Evolutionary conservation across 2,113 vertebrate species (phyloP).

Genomic region (Furnarius figulus): DNA sequence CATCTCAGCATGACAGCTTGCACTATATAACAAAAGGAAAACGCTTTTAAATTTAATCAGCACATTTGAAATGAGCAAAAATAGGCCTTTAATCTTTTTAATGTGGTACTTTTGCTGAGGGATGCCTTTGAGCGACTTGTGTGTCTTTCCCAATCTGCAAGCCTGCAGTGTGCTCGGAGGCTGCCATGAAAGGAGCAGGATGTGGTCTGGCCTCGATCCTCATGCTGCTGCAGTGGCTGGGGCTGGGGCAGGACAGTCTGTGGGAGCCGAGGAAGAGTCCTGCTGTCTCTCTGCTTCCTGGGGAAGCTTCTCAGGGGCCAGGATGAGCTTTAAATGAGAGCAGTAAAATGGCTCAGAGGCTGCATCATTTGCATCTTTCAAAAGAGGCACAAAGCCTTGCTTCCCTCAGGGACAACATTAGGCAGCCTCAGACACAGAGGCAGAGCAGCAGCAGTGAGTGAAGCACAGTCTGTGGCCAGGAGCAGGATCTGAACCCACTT

Average conservation of each 20-base stretch:
- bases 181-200: neutral
- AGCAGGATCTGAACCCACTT: neutral
- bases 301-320: neutral
- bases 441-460: neutral
- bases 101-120: neutral
- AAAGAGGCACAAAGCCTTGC: neutral
- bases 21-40: neutral
- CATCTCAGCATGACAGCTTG: neutral
- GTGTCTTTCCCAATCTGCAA: neutral
- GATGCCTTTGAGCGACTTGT: neutral
- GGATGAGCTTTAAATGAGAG: neutral
- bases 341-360: neutral
- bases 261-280: neutral
- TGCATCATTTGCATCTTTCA: accelerated
- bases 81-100: constrained; percentile 2
- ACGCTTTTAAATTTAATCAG: neutral
- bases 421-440: accelerated
- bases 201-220: accelerated
- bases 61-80: neutral
- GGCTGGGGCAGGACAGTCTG: neutral
- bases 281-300: neutral
- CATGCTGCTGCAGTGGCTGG: accelerated
- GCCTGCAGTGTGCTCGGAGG: neutral
- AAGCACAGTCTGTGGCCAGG: neutral
- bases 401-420: accelerated